Conservation (phyloP, 2,113 vertebrate genomes). For the Periophthalmus modestus region DNA sequence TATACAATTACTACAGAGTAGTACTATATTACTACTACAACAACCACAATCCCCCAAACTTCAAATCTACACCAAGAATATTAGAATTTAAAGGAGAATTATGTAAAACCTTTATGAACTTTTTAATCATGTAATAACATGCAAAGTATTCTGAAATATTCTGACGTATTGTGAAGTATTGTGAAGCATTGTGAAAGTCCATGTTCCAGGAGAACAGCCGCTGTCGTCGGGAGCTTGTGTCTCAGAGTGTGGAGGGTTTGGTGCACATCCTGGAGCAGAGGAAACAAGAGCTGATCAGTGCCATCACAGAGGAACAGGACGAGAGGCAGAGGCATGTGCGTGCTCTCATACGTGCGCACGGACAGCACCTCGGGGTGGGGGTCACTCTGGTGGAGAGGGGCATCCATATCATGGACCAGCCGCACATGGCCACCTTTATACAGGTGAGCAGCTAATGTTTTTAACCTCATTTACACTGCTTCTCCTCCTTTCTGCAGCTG, state of each 20-base stretch:
- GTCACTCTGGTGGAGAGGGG: conserved; percentile 85
- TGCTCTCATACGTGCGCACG: conserved; percentile 81
- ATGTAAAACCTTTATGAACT: too few species aligned
- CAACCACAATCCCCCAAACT: not conserved
- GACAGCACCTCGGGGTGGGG: conserved; percentile 85
- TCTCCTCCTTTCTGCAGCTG: too few species aligned
- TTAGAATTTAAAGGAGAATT: too few species aligned
- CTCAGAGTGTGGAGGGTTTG: conserved; percentile 77
- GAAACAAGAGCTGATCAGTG: conserved; percentile 85
- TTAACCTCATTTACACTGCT: too few species aligned
- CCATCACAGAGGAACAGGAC: conserved; percentile 82
- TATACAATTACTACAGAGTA: conserved; percentile 27
- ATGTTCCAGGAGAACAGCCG: conserved; percentile 80
- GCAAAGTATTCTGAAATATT: too few species aligned
- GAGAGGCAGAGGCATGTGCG: conserved; percentile 79
- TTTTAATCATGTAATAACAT: too few species aligned
- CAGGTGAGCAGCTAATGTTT: conserved; percentile 74
- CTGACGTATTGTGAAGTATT: too few species aligned
- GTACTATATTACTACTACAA: not conserved
- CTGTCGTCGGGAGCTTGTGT: conserved; percentile 82
- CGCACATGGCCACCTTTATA: conserved; percentile 86
- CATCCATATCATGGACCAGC: conserved; percentile 87
- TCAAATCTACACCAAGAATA: too few species aligned
- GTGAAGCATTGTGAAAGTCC: too few species aligned
- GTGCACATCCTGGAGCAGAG: conserved; percentile 85